Evolutionary conservation across 1,140 invertebrate genomes (phyloP).

Genomic region (Globodera ellingtonae): DNA sequence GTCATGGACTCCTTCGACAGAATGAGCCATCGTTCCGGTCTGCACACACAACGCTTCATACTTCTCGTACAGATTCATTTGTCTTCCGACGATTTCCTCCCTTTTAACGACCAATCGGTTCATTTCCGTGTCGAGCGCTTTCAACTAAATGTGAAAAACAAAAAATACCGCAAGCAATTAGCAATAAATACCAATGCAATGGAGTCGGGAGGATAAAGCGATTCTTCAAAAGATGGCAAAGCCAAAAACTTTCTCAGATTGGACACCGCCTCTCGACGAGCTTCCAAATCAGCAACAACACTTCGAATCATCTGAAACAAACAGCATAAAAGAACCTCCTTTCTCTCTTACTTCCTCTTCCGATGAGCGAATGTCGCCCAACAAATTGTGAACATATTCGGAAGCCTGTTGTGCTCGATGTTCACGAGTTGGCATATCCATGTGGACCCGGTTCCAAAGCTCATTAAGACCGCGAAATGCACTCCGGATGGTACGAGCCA

Average conservation of each 20-base stretch:
- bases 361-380: constrained; percentile 2
- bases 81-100: constrained; percentile 6
- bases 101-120: neutral
- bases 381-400: constrained; percentile 1
- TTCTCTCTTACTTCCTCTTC: constrained; percentile 18
- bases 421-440: constrained; percentile 18
- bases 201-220: neutral
- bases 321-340: neutral
- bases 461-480: neutral
- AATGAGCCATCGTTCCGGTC: neutral
- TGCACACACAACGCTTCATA: constrained; percentile 3
- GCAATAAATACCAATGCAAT: constrained; percentile 15
- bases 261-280: neutral
- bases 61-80: neutral
- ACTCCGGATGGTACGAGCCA: neutral
- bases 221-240: constrained; percentile 17
- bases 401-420: neutral
- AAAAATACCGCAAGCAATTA: neutral
- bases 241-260: constrained; percentile 13
- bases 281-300: constrained; percentile 9
- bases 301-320: constrained; percentile 3
- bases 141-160: constrained; percentile 13
- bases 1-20: constrained; percentile 18
- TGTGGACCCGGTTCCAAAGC: constrained; percentile 29
- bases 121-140: constrained; percentile 26